Conservation (phyloP, 2,888 invertebrate species). For the Euzophera pinguis region DNA sequence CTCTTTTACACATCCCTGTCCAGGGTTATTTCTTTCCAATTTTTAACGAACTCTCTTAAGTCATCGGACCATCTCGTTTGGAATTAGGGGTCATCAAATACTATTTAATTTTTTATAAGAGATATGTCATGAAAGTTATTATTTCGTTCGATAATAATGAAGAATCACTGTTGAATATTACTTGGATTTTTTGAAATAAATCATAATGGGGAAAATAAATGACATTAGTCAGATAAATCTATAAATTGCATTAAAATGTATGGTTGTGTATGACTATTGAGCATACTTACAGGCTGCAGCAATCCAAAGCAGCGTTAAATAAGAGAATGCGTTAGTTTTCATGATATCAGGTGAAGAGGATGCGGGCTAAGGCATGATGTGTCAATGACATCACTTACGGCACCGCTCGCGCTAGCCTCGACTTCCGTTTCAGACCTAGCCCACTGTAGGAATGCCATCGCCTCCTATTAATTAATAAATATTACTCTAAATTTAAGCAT, state of each 20-base stretch:
- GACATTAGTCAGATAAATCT: background rate
- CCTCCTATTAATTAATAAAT: slow-evolving; percentile 66
- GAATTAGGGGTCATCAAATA: no score
- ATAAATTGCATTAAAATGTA: background rate
- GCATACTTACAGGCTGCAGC: slow-evolving; percentile 75
- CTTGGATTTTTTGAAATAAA: no score
- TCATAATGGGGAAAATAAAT: no score
- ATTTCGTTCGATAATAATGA: no score
- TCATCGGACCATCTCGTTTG: no score
- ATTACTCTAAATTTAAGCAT: slow-evolving; percentile 61
- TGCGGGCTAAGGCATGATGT: slow-evolving; percentile 48
- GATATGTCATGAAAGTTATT: no score
- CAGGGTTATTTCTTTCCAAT: no score
- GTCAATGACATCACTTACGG: slow-evolving; percentile 72
- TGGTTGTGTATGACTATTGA: slow-evolving; percentile 12
- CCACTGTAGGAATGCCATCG: slow-evolving; percentile 70
- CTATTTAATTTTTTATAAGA: no score
- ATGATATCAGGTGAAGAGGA: slow-evolving; percentile 54
- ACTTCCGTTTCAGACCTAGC: slow-evolving; percentile 65
- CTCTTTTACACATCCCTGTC: no score
- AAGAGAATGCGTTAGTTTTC: slow-evolving; percentile 73
- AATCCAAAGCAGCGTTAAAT: slow-evolving; percentile 75
- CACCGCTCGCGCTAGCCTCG: slow-evolving; percentile 69
- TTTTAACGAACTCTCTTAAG: no score
- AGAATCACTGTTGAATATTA: no score